Evolutionary conservation across 2,113 vertebrate genomes (phyloP).

Genomic region (Plecturocebus donacophilus): DNA sequence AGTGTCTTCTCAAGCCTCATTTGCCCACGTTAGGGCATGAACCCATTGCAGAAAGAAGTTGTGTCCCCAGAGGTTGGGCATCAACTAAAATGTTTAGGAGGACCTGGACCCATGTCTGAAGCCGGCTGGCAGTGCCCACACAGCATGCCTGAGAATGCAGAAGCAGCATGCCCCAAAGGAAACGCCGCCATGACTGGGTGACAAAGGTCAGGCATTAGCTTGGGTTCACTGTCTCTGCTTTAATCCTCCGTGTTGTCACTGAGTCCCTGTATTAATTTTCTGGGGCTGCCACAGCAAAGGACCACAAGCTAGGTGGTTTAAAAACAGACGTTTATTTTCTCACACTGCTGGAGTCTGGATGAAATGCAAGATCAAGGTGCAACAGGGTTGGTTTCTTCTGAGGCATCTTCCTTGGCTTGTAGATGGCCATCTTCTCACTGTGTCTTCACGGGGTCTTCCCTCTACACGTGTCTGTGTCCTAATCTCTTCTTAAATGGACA

Average conservation of each 20-base stretch:
- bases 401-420: background rate
- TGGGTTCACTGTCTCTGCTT: background rate
- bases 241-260: background rate
- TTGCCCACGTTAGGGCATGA: background rate
- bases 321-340: background rate
- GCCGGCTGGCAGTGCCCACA: background rate
- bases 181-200: fast-evolving
- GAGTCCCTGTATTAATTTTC: background rate
- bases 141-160: fast-evolving
- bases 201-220: no score
- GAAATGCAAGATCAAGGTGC: background rate
- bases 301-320: background rate
- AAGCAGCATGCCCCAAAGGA: fast-evolving
- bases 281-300: background rate
- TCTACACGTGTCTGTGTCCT: background rate
- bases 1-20: background rate
- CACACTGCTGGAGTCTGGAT: background rate
- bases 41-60: background rate
- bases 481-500: background rate
- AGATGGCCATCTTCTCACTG: background rate
- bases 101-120: background rate
- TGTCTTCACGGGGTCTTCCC: background rate
- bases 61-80: background rate
- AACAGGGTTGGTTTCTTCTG: background rate
- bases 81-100: background rate